phyloP scores from a whole-genome alignment of 2,888 invertebrate species.

The Pyrrhosoma nymphula region DNA sequence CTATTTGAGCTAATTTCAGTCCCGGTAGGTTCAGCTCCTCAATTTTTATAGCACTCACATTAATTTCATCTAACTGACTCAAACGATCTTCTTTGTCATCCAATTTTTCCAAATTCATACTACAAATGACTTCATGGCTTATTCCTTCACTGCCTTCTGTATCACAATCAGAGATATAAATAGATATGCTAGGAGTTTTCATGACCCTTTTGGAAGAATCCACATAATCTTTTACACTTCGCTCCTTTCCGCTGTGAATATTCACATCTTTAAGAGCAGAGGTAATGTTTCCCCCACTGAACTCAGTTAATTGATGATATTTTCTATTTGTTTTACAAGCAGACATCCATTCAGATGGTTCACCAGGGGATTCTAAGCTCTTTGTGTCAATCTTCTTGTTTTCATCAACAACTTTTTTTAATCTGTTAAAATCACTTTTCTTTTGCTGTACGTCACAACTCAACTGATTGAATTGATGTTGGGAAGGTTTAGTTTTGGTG shows the following conservation, averaged over 20 bases:
- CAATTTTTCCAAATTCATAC: slow-evolving; percentile 29
- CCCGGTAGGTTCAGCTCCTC: slow-evolving; percentile 36
- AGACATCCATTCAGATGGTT: background rate
- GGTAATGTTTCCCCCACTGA: background rate
- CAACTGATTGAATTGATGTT: background rate
- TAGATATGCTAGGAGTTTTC: background rate
- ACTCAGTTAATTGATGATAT: background rate
- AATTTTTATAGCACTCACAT: slow-evolving; percentile 38
- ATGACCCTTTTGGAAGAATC: background rate
- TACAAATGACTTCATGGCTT: background rate
- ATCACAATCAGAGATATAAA: background rate
- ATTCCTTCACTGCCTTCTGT: background rate
- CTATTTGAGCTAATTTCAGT: slow-evolving; percentile 33
- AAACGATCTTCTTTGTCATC: slow-evolving; percentile 48
- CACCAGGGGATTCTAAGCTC: background rate
- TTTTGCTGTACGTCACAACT: background rate
- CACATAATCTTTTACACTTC: background rate
- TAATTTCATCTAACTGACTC: slow-evolving; percentile 44
- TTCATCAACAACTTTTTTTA: background rate
- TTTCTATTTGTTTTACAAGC: background rate
- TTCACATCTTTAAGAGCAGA: background rate
- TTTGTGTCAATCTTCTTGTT: background rate
- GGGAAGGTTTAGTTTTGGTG: background rate
- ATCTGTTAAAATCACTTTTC: background rate
- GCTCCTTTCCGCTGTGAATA: background rate